Base-by-base conservation (phyloP, 2,888 invertebrate species). In the Nomada ruficornis region DNA sequence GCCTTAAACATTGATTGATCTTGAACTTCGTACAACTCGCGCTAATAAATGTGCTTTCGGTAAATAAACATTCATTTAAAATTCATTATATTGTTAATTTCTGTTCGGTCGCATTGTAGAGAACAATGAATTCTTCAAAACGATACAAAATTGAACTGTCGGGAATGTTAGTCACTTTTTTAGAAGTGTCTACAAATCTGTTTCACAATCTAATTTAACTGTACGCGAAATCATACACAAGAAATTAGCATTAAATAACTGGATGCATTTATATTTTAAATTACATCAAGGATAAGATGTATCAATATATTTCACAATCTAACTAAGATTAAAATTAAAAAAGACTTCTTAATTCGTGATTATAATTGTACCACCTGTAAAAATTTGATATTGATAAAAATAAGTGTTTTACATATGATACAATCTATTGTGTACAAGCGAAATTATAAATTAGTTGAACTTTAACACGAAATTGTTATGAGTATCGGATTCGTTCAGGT, bases 1-100 rank as follows among this genome's bases (percentile, higher is more conserved):
- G 36, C 15, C 23, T 57, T 72, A 36, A 42, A 3, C 26, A 42
- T 29, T 10, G 44, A 60, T 54, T 52, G 57, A 75, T 60, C 26
- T 18, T 62, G 86, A 63, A 86, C 84, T 86, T 86, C 77, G 80
- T 60, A 42, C 86, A 0, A 4, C 0, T 10, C 9, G 26, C 18
- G 44, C 75, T 60, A 68, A 42, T 62, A 10, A n/a, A 23, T n/a
- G 23, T 42, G 26, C 15, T n/a, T 29, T 2, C 10, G 4, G 4
- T 18, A 2, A 52, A 5, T 29, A 23, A 57, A 13, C 23, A 1
- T 7, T 20, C 10, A 9, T 57, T 20, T 57, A 9, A 3, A 57
- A 29, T 54, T 54, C 18, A n/a, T 20, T 20, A 23, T 57, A 26
- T 57, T 57, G 1, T 47, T 47, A 13, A 47, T 47, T 29, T 7